These are phyloP conservation scores for Microtus montanus DNA, from an alignment of 2,113 vertebrate species.

Conservation along the genomic window DNA sequence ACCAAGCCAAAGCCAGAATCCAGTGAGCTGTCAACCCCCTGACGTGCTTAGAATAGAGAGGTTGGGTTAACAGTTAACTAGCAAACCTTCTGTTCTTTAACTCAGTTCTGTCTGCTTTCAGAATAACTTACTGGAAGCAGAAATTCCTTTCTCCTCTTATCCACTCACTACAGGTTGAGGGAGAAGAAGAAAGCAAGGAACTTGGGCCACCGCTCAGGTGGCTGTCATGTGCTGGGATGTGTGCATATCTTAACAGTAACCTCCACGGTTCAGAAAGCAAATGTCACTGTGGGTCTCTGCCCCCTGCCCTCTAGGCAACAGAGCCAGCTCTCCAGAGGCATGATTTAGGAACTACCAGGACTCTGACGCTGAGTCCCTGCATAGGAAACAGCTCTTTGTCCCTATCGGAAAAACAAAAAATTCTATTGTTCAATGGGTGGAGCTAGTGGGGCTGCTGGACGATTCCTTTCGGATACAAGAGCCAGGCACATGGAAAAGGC, in stretches of 20 bases:
- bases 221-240: neutral
- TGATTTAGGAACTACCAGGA: neutral
- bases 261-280: neutral
- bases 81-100: neutral
- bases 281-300: neutral
- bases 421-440: neutral
- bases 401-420: neutral
- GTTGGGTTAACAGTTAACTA: neutral
- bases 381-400: neutral
- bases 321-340: too few species aligned
- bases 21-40: accelerated
- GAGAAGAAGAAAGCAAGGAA: neutral
- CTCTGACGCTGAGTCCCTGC: neutral
- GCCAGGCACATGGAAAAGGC: neutral
- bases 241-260: accelerated
- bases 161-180: neutral
- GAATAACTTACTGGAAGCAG: neutral
- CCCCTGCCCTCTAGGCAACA: neutral
- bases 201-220: accelerated
- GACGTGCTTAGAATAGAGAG: neutral
- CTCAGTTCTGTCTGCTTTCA: neutral
- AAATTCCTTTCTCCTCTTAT: neutral
- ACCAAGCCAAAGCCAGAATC: neutral
- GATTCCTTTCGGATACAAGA: neutral
- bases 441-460: neutral